Percentiles rank a stretch among this genome's conserved stretches.
These are phyloP conservation scores for Glaucopsyche alexis DNA, from an alignment of 2,888 invertebrate genomes.

Conservation along the genomic window DNA sequence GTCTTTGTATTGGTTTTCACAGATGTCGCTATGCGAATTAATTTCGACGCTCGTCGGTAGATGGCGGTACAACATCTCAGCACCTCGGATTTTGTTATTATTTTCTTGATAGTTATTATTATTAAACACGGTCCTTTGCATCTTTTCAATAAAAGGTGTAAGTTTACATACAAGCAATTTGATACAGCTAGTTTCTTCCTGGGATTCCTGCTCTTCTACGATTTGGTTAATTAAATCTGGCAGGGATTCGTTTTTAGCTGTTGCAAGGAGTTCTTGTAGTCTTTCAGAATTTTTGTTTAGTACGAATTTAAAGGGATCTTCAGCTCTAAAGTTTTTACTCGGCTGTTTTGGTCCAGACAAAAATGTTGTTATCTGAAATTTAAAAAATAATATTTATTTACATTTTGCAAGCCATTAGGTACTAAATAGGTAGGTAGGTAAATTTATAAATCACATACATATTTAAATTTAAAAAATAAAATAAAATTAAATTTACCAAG, in stretches of 20 bases:
- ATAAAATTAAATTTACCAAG: no score
- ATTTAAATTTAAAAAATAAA: no score
- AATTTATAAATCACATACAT: no score
- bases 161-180: slow-evolving; percentile 87
- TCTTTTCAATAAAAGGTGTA: slow-evolving; percentile 86
- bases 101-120: slow-evolving; percentile 47
- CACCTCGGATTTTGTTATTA: slow-evolving; percentile 52
- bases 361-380: slow-evolving; percentile 81
- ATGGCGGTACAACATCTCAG: slow-evolving; percentile 79
- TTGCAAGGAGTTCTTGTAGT: slow-evolving; percentile 77
- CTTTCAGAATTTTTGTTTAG: slow-evolving; percentile 80
- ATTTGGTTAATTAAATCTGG: slow-evolving; percentile 81
- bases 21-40: slow-evolving; percentile 79
- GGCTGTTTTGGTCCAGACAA: slow-evolving; percentile 61
- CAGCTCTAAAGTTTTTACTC: slow-evolving; percentile 50
- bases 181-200: slow-evolving; percentile 84
- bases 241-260: slow-evolving; percentile 82
- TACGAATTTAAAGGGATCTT: slow-evolving; percentile 77
- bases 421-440: not conserved
- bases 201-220: slow-evolving; percentile 74
- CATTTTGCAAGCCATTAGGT: not conserved
- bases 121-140: slow-evolving; percentile 85
- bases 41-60: slow-evolving; percentile 82
- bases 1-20: slow-evolving; percentile 80
- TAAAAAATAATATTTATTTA: not conserved